Evolutionary conservation across 2,797 vertebrate species (phyloP).

Genomic region (Scyliorhinus canicula): DNA sequence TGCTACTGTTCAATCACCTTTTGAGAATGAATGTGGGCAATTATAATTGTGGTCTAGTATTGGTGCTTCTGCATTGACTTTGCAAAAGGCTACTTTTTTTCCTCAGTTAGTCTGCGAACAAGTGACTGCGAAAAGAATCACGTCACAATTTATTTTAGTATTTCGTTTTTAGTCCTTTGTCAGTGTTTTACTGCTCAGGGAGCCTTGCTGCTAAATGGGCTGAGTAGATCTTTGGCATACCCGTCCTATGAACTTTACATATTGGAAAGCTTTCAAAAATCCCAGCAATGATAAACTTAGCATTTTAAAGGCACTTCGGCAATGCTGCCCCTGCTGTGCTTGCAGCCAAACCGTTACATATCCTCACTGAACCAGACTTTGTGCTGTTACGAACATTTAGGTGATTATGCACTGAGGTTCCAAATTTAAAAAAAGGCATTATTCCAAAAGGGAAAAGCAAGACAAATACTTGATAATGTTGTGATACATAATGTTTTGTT

Average conservation of each 20-base stretch:
- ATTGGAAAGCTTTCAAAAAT: slow-evolving; percentile 7
- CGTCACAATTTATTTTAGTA: not conserved
- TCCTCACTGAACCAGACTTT: not conserved
- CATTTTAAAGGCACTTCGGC: not conserved
- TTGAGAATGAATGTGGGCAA: not conserved
- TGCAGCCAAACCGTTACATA: not conserved
- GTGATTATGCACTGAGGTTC: not conserved
- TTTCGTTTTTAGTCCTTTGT: not conserved
- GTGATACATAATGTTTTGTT: not conserved
- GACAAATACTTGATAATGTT: not conserved
- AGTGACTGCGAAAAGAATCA: not conserved
- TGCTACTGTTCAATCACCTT: not conserved
- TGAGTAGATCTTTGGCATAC: not conserved
- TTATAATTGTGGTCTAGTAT: not conserved
- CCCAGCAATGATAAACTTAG: slow-evolving; percentile 19
- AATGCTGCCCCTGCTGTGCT: not conserved
- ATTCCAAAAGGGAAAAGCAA: not conserved
- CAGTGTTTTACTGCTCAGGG: too few relatives aligned
- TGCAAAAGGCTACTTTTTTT: not conserved
- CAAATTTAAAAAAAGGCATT: not conserved
- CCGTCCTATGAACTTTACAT: not conserved
- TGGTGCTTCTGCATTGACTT: not conserved
- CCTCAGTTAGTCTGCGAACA: not conserved
- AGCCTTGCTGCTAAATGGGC: not conserved
- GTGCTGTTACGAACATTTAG: not conserved